These are phyloP conservation scores for Australoheros scitulus DNA, from an alignment of 2,113 vertebrate species.

Conservation along the genomic window DNA sequence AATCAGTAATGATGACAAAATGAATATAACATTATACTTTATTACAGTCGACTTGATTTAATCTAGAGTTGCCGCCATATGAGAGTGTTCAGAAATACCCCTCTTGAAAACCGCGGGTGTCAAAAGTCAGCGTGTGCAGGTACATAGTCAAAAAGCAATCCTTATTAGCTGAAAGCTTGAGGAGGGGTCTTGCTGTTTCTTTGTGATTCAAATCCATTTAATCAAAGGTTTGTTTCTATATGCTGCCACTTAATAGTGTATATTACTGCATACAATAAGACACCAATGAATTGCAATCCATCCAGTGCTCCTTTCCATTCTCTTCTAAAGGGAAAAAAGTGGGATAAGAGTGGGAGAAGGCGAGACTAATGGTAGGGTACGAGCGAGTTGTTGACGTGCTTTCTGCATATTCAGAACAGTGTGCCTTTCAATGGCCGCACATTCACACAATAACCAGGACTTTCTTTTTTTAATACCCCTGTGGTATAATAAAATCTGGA, in stretches of 20 bases:
- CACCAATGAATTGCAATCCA: slow-evolving; percentile 75
- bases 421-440: slow-evolving; percentile 62
- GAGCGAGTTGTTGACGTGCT: slow-evolving; percentile 72
- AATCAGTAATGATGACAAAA: slow-evolving; percentile 79
- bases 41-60: slow-evolving; percentile 80
- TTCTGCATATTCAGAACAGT: slow-evolving; percentile 67
- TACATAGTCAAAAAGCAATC: slow-evolving; percentile 72
- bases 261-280: slow-evolving; percentile 80
- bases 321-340: slow-evolving; percentile 71
- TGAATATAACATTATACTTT: slow-evolving; percentile 80
- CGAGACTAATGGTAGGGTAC: slow-evolving; percentile 79
- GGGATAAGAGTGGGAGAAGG: slow-evolving; percentile 73
- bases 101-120: slow-evolving; percentile 74
- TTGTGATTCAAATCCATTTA: slow-evolving; percentile 87
- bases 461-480: slow-evolving; percentile 17
- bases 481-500: slow-evolving; percentile 47
- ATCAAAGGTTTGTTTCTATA: slow-evolving; percentile 86
- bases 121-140: slow-evolving; percentile 78
- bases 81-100: slow-evolving; percentile 71
- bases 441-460: slow-evolving; percentile 66
- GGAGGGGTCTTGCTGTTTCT: slow-evolving; percentile 81
- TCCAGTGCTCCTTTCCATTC: slow-evolving; percentile 66
- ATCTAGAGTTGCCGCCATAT: slow-evolving; percentile 71
- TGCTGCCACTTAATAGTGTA: slow-evolving; percentile 82
- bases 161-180: slow-evolving; percentile 76